Evolutionary conservation across 1,140 invertebrate species (phyloP), one percentile per base, ranked within the genome.

Genomic region (Drosophila willistoni): DNA sequence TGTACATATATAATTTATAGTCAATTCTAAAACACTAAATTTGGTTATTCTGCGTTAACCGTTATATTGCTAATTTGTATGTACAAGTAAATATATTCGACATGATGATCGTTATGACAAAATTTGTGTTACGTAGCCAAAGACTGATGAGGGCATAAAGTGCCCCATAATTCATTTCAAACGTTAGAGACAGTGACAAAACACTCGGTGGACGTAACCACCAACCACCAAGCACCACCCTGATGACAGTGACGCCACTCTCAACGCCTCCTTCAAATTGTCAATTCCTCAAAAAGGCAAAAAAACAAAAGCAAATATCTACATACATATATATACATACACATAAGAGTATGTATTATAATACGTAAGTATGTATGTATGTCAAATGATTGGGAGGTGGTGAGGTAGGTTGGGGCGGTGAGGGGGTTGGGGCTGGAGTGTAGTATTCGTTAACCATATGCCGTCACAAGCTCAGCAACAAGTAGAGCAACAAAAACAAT

Each of bases 381-480:
- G 33, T 3, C 6, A 13, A 12, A 7, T 34, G 36, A 12, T 10
- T 36, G 7, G 1, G 3, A 25, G 22, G 34, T 36, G 34, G 10
- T 36, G 34, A 3, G 10, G 10, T 10, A 12, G 34, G 36, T 36
- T 36, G 12, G 36, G 36, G 36, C 1, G 1, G 1, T 1, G 19
- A 0, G 36, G 2, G 36, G 10, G 12, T 10, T 36, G 36, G 36
- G 36, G 36, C 7, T 7, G 9, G 34, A 0, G 14, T 10, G n/a
- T 29, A 19, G 14, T 39, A 41, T 25, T n/a, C 13, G 17, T 41
- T 29, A 19, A 55, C 14, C 41, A 42, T 36, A 60, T 75, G 73
- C 65, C 73, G 29, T 69, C 66, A 76, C 54, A 29, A 54, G 64
- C 19, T 33, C 29, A 69, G 73, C 73, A 76, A 76, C 73, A 76